Base-by-base conservation (phyloP, 2,797 vertebrate genomes). In the Poecilia picta region DNA sequence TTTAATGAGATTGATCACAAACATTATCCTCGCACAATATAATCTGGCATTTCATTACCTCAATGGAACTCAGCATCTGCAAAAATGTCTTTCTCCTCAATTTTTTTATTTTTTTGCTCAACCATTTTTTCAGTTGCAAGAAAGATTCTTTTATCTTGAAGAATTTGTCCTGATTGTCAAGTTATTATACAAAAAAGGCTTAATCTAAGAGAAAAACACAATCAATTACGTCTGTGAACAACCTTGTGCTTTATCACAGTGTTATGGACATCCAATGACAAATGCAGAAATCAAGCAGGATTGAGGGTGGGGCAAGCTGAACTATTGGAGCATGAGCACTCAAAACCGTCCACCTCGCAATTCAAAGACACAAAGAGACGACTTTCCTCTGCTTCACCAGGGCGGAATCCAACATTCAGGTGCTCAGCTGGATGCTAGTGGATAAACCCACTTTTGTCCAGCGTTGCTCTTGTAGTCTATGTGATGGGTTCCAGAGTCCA, bases 1-100 rank as follows among this genome's bases (percentile, higher is more conserved):
- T 73, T 18, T 76, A 64, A 81, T 81, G 68, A 53, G 74, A 81
- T 76, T 71, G 36, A 72, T 71, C 70, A 81, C 68, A 73, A 73
- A 81, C 74, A 73, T 72, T 49, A 62, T 72, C 74, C 55, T 66
- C 31, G 70, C 74, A 49, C 55, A 28, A 76, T 72, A 59, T 72
- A 72, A 72, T 81, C n/a, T 43, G 51, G 41, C 20, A 16, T 76
- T 76, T 81, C 66, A 76, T 80, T 72, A 80, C 45, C 43, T 80
- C 51, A 31, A 73, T 72, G 79, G 55, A 55, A 49, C 62, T 76
- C 55, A 66, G 57, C 57, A 73, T 39, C 43, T 73, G 45, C 53
- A 76, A 72, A 25, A 53, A 20, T 51, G 49, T 64, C 33, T 49
- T 45, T 3, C 20, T 25, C 15, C 10, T 71, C 4, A 39, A 5